These are phyloP conservation scores for Phyto melanocephala DNA, from an alignment of 2,888 invertebrate species.

Conservation along the genomic window DNA sequence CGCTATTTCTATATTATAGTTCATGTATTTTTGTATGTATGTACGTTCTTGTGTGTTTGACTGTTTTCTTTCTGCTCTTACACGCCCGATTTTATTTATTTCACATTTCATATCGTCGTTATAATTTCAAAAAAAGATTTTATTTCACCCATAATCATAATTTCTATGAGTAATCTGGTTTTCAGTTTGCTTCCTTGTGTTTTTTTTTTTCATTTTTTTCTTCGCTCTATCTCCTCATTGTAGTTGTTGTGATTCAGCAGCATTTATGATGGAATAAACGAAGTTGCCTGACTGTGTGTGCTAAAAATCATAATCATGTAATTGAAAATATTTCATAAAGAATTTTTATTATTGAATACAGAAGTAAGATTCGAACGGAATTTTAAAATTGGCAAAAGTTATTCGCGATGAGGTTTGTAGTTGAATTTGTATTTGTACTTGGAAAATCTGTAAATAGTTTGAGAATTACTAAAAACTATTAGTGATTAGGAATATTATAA, in stretches of 20 bases:
- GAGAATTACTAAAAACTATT: neutral
- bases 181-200: neutral
- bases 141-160: constrained; percentile 45
- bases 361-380: constrained; percentile 36
- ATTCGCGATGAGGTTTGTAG: neutral
- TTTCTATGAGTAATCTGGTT: neutral
- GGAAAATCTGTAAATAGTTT: constrained; percentile 28
- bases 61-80: constrained; percentile 8
- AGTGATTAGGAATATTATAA: neutral
- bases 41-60: neutral
- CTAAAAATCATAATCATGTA: constrained; percentile 29
- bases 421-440: neutral
- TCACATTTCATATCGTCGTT: constrained; percentile 39
- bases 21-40: neutral
- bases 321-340: constrained; percentile 54
- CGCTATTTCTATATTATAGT: neutral
- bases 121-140: constrained; percentile 46
- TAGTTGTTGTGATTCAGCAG: neutral
- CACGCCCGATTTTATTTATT: constrained; percentile 43
- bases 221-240: neutral
- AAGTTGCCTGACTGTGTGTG: neutral
- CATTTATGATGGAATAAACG: neutral
- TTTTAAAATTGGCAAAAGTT: constrained; percentile 42
- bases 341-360: constrained; percentile 43
- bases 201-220: neutral